A percentile compares a stretch with the other conserved stretches of the same genome.
phyloP scores from a whole-genome alignment of 2,113 vertebrate species.

The Daboia siamensis region DNA sequence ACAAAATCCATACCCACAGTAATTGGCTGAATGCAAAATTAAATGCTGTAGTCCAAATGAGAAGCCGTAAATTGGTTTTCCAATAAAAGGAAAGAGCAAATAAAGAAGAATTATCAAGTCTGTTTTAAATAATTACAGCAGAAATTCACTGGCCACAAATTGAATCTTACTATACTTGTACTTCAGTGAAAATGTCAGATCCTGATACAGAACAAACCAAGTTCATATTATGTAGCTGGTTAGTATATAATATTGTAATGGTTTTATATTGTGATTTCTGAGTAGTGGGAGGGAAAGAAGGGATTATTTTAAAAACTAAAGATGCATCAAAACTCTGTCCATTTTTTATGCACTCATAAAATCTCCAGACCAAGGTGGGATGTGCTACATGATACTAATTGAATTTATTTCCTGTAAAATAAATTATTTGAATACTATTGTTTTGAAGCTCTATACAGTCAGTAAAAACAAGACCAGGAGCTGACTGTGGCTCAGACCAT shows the following conservation, averaged over 20 bases:
- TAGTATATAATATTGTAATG: not conserved
- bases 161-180: not conserved
- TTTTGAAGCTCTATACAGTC: too few relatives aligned
- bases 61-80: conserved; percentile 1
- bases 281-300: not conserved
- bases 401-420: not conserved
- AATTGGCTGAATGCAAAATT: conserved; percentile 10
- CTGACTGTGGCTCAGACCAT: too few relatives aligned
- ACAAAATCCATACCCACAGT: conserved; percentile 22
- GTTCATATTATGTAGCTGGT: not conserved
- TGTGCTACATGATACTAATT: not conserved
- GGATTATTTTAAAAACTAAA: not conserved
- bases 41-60: conserved; percentile 31
- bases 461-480: too few relatives aligned
- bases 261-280: not conserved
- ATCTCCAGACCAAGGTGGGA: not conserved
- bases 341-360: not conserved
- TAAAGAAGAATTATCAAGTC: conserved; percentile 34
- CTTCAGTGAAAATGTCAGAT: conserved; percentile 4
- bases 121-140: conserved; percentile 39
- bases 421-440: not conserved
- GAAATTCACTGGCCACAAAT: conserved; percentile 4
- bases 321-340: not conserved
- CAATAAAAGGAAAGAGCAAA: conserved; percentile 38
- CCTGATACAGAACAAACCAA: not conserved